phyloP scores from a whole-genome alignment of 2,888 invertebrate species.

The Spisula solida region DNA sequence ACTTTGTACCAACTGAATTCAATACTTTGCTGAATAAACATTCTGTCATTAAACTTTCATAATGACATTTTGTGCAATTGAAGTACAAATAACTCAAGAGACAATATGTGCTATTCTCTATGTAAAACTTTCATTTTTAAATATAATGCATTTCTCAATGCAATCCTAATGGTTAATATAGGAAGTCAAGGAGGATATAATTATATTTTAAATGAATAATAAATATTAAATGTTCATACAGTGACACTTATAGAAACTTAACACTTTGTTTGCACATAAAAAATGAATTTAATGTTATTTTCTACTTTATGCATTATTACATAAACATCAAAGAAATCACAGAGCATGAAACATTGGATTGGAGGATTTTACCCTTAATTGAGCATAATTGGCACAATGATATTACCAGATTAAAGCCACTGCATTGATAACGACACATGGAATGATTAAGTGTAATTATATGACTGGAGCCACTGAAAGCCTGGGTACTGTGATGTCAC shows the following conservation, averaged over 20 bases:
- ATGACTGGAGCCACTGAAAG: not conserved
- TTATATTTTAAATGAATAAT: too few species aligned
- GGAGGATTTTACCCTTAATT: not conserved
- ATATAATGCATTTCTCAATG: too few species aligned
- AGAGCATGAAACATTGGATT: not conserved
- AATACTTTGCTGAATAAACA: too few species aligned
- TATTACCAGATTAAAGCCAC: not conserved
- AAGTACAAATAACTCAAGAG: not conserved
- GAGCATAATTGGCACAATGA: not conserved
- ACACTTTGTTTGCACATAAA: not conserved
- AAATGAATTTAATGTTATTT: not conserved
- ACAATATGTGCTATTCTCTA: not conserved
- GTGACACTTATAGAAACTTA: too few species aligned
- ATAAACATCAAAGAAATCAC: not conserved
- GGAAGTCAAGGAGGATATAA: too few species aligned
- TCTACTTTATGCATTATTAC: not conserved
- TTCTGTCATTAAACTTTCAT: too few species aligned
- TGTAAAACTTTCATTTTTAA: too few species aligned
- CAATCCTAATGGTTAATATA: too few species aligned
- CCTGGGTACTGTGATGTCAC: not conserved
- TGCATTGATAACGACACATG: not conserved
- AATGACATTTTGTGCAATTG: too few species aligned
- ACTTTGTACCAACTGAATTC: too few species aligned
- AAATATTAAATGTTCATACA: too few species aligned
- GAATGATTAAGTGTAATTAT: constrained; percentile 11